phyloP scores from a whole-genome alignment of 1,140 invertebrate genomes.

The Nasonia vitripennis region DNA sequence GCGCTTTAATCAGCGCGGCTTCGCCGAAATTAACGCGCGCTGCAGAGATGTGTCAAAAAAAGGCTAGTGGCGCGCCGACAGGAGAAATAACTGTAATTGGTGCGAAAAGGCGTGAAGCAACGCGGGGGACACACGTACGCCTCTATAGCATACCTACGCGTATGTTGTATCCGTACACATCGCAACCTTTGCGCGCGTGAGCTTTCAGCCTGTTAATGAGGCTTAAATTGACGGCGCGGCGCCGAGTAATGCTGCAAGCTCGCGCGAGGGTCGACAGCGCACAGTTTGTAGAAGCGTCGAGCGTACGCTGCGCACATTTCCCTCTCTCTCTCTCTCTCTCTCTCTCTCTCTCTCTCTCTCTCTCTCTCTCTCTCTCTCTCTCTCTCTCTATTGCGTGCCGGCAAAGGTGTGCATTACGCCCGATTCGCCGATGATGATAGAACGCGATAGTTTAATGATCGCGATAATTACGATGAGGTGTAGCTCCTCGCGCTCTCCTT shows the following conservation, averaged over 20 bases:
- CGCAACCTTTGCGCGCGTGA: neutral
- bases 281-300: neutral
- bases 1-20: conserved; percentile 25
- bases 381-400: neutral
- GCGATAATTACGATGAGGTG: conserved; percentile 26
- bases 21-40: conserved; percentile 11
- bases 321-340: neutral
- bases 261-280: neutral
- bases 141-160: no score
- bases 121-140: no score
- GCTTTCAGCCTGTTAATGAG: conserved; percentile 37
- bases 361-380: neutral
- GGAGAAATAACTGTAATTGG: conserved; percentile 34
- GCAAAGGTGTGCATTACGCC: conserved; percentile 7
- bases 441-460: conserved; percentile 38
- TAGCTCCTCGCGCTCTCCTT: neutral
- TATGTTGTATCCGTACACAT: neutral
- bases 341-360: neutral
- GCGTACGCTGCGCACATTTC: neutral
- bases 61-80: neutral
- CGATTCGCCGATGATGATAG: conserved; percentile 28
- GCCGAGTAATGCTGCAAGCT: neutral
- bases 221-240: neutral
- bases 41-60: neutral
- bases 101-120: conserved; percentile 29